Conservation (phyloP, 2,797 vertebrate species). For the Anas flavirostris region DNA sequence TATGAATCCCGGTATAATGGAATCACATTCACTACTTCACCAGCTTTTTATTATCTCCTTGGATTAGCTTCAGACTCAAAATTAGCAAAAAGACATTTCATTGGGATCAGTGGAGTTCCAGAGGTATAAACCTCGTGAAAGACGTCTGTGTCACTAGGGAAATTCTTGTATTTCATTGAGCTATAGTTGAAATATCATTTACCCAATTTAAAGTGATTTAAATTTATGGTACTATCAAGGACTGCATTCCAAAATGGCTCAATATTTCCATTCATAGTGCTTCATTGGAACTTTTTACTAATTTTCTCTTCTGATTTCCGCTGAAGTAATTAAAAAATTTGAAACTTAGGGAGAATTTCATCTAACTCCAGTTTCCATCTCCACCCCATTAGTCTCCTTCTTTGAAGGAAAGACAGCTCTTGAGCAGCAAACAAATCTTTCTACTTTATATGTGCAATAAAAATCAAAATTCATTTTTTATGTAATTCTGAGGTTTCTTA, state of each 20-base stretch:
- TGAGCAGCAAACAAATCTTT: background rate
- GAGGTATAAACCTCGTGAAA: slow-evolving; percentile 22
- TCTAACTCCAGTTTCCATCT: background rate
- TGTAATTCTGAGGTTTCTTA: background rate
- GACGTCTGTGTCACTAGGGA: background rate
- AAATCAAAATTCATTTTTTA: background rate
- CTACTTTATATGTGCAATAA: background rate
- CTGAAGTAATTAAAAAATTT: background rate
- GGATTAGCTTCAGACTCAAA: slow-evolving; percentile 30
- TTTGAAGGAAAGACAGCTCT: background rate
- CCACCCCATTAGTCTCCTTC: background rate
- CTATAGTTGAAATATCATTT: slow-evolving; percentile 30
- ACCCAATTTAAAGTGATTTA: slow-evolving; percentile 18
- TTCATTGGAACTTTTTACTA: background rate
- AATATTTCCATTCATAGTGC: background rate
- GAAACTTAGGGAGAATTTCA: background rate
- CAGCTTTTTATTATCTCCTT: slow-evolving; percentile 20
- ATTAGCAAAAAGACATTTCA: slow-evolving; percentile 33
- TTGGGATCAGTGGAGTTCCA: background rate
- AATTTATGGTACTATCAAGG: slow-evolving; percentile 6
- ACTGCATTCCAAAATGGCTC: slow-evolving; percentile 8
- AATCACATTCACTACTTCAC: slow-evolving; percentile 1
- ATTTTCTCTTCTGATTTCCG: background rate
- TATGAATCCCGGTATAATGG: background rate
- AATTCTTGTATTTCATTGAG: slow-evolving; percentile 37